phyloP scores from a whole-genome alignment of 2,113 vertebrate genomes.

The Aplodontia rufa region DNA sequence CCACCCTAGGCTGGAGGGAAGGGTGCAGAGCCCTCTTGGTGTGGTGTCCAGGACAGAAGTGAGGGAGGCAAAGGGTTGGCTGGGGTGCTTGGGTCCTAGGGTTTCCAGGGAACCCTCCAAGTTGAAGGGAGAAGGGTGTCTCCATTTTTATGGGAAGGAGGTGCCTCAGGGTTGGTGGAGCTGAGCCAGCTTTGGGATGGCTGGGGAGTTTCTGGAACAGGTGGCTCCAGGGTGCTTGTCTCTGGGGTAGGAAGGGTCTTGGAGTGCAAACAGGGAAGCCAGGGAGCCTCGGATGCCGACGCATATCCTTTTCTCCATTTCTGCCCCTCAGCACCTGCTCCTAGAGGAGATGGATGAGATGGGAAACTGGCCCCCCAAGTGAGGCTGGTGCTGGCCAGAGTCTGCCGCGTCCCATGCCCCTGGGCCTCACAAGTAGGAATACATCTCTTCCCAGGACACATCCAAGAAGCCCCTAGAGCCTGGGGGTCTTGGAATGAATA shows the following conservation, averaged over 20 bases:
- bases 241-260: not conserved
- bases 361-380: slow-evolving; percentile 30
- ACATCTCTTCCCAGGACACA: not conserved
- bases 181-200: not conserved
- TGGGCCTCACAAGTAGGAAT: too few species aligned
- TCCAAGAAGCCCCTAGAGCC: not conserved
- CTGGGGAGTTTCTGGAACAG: not conserved
- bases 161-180: not conserved
- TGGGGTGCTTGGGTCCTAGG: not conserved
- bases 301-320: not conserved
- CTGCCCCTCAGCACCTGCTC: slow-evolving; percentile 42
- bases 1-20: too few species aligned
- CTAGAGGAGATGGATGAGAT: slow-evolving; percentile 19
- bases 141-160: not conserved
- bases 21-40: not conserved
- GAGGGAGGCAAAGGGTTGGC: too few species aligned
- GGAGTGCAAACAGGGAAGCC: not conserved
- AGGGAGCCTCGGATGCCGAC: not conserved
- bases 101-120: not conserved
- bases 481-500: not conserved
- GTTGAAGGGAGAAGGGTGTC: not conserved
- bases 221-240: not conserved
- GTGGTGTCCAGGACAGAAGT: not conserved
- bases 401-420: not conserved
- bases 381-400: not conserved